Base-by-base conservation (phyloP, 2,888 invertebrate genomes). In the Mongoloraphidia duomilia region DNA sequence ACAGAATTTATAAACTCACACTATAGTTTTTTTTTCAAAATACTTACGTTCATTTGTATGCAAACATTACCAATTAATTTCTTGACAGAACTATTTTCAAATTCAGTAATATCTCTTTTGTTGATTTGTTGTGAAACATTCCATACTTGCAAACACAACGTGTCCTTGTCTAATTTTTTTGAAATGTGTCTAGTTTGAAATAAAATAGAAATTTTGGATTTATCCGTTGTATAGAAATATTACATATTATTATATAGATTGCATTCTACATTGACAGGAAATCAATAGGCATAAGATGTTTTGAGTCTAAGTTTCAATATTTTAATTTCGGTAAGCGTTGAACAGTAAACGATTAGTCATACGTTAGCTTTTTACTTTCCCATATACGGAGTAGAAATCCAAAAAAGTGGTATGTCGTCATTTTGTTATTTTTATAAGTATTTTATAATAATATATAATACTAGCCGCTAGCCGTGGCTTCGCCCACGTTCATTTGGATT, bases 61-160 rank as follows among this genome's bases (percentile, higher is more conserved):
- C 82, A 81, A 41, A 91, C 81, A 51, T 82, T 83, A 1, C 97
- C 97, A 51, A 97, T 87, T 50, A 97, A 82, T 69, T 98, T 97
- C 64, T 97, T 96, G 57, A 93, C 85, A 67, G 84, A 91, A 73
- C 83, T 92, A 54, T 96, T 86, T 1, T 92, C 92, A 0, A 94
- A 91, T 41, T 95, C 96, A 0, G 96, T 94, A 13, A 95, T 82
- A 0, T 88, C 89, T 50, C 90, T 87, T 69, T 91, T 91, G 62
- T 90, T 91, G 72, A 90, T 82, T 36, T 90, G 66, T 65, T 88
- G 86, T 66, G 91, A 90, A 58, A 90, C 91, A 61, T 91, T 91
- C 90, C 89, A 90, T 14, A 89, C 85, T 80, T 90, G 90, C 54
- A 90, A 68, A 59, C 79, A 79, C 26, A 90, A 69, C 10, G 80